phyloP scores from a whole-genome alignment of 2,113 vertebrate species.

The Takifugu bimaculatus region DNA sequence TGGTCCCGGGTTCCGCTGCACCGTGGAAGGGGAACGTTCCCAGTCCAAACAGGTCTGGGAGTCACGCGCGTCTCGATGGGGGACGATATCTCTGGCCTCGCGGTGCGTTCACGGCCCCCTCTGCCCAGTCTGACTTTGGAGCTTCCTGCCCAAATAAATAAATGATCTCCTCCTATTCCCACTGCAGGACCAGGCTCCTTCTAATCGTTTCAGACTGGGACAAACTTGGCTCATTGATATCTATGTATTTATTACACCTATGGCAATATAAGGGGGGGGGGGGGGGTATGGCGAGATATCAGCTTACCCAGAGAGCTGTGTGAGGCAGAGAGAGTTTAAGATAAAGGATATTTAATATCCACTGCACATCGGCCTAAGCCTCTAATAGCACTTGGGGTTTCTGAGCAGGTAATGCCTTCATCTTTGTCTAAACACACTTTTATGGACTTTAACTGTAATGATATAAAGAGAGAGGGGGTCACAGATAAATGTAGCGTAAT shows the following conservation, averaged over 20 bases:
- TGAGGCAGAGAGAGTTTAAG: conserved; percentile 74
- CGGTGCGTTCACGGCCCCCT: conserved; percentile 25
- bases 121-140: conserved; percentile 53
- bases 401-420: conserved; percentile 77
- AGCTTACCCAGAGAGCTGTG: conserved; percentile 75
- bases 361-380: conserved; percentile 74
- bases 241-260: conserved; percentile 80
- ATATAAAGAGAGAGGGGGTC: conserved; percentile 75
- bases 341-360: conserved; percentile 86
- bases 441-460: conserved; percentile 79
- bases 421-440: conserved; percentile 82
- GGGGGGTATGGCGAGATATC: conserved; percentile 74
- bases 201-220: conserved; percentile 74
- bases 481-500: conserved; percentile 81
- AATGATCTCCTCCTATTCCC: conserved; percentile 56
- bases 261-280: conserved; percentile 72
- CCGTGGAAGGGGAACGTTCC: conserved; percentile 31
- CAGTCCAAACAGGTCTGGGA: conserved; percentile 25
- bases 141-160: conserved; percentile 67
- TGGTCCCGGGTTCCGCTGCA: conserved; percentile 13
- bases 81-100: not conserved
- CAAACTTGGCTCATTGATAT: conserved; percentile 79
- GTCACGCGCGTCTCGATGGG: conserved; percentile 1
- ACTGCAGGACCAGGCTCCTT: conserved; percentile 57
- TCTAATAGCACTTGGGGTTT: conserved; percentile 78